These are phyloP conservation scores for Heliconius hewitsoni DNA, from an alignment of 1,140 invertebrate species.

Conservation along the genomic window DNA sequence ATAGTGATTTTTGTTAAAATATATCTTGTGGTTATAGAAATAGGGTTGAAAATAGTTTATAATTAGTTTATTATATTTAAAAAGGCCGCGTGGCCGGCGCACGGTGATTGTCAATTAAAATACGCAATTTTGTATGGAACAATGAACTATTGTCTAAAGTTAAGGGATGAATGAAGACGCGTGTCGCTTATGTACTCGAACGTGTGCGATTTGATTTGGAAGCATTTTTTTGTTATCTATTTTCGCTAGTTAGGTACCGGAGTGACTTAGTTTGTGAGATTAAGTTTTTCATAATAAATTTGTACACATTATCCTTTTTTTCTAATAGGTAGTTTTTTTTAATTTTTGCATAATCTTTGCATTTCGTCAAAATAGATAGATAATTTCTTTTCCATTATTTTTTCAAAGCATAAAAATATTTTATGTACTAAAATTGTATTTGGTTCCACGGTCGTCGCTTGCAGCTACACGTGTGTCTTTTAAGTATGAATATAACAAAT, in stretches of 20 bases:
- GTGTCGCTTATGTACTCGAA: conserved; percentile 22
- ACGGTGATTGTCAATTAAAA: conserved; percentile 75
- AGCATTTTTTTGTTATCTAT: not conserved
- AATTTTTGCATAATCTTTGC: no score
- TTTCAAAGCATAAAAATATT: no score
- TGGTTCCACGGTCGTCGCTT: no score
- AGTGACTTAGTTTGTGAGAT: not conserved
- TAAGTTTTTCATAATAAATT: not conserved
- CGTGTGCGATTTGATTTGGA: conserved; percentile 22
- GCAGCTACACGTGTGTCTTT: no score
- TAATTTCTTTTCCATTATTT: no score
- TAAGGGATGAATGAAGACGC: conserved; percentile 43
- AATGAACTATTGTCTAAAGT: conserved; percentile 50
- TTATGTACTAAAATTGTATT: no score
- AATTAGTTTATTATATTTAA: conserved; percentile 32
- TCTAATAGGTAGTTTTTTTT: no score
- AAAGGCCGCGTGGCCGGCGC: conserved; percentile 67
- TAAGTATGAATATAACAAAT: no score
- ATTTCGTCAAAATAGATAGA: no score
- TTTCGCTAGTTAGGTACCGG: not conserved
- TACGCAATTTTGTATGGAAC: conserved; percentile 67
- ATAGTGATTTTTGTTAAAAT: not conserved
- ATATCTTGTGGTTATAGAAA: not conserved
- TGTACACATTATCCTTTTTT: no score
- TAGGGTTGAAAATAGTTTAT: conserved; percentile 23